Evolutionary conservation across 2,797 vertebrate species (phyloP).

Genomic region (Pseudotriccus pelzelni): DNA sequence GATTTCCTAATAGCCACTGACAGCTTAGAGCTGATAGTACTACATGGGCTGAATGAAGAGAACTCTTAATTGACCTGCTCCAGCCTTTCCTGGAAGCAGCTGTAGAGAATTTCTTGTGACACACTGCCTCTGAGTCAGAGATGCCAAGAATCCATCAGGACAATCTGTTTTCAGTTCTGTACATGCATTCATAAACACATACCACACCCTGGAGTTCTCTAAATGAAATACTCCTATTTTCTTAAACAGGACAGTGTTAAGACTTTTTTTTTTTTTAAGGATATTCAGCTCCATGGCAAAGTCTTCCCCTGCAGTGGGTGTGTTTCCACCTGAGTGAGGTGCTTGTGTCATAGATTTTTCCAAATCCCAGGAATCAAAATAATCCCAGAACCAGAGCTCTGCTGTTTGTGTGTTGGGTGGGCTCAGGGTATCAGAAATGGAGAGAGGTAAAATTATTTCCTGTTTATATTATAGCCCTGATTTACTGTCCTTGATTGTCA

Average conservation of each 20-base stretch:
- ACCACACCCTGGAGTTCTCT: neutral
- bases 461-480: neutral
- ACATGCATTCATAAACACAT: neutral
- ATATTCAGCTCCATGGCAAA: neutral
- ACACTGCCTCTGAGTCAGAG: neutral
- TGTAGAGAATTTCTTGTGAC: neutral
- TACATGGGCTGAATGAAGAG: neutral
- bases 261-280: neutral
- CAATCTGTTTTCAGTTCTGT: slow-evolving; percentile 10
- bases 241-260: neutral
- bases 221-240: neutral
- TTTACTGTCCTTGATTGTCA: neutral
- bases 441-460: neutral
- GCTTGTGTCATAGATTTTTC: neutral
- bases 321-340: neutral
- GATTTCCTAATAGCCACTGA: neutral
- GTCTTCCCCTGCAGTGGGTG: neutral
- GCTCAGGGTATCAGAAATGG: neutral
- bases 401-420: neutral
- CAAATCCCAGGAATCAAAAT: neutral
- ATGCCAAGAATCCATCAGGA: neutral
- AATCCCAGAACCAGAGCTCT: neutral
- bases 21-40: neutral
- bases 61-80: neutral
- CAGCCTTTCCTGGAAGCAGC: slow-evolving; percentile 22